A percentile compares a stretch with the other conserved stretches of the same genome.
Evolutionary conservation across 1,140 invertebrate genomes (phyloP).

Genomic region (Drosophila pandora): DNA sequence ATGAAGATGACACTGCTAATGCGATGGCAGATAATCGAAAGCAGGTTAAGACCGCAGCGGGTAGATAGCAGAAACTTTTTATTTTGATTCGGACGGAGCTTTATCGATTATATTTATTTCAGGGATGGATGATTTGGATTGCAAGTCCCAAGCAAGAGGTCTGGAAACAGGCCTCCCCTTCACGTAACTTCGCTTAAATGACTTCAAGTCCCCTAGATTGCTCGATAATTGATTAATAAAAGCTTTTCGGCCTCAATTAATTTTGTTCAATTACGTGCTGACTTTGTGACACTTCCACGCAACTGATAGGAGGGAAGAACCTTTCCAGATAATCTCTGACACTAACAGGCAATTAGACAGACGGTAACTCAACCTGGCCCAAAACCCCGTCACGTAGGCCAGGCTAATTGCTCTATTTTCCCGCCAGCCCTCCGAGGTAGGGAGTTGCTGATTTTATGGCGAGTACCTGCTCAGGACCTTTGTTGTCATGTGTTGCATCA

Average conservation of each 20-base stretch:
- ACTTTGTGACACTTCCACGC: conserved; percentile 37
- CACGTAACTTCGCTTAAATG: conserved; percentile 4
- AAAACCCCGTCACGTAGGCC: conserved; percentile 60
- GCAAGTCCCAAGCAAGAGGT: neutral
- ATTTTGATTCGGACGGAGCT: neutral
- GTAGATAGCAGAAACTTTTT: conserved; percentile 16
- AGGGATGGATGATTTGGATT: neutral
- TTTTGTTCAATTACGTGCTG: conserved; percentile 56
- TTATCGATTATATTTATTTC: conserved; percentile 5
- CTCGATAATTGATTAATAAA: conserved; percentile 63
- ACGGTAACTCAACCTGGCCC: conserved; percentile 34
- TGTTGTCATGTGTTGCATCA: conserved; percentile 28
- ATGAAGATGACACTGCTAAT: conserved; percentile 75
- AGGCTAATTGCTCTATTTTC: conserved; percentile 78
- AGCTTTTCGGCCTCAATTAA: conserved; percentile 44
- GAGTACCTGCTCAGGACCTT: conserved; percentile 36
- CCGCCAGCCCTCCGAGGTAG: conserved; percentile 7
- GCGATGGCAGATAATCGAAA: conserved; percentile 58
- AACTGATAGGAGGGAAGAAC: conserved; percentile 24
- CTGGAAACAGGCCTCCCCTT: neutral
- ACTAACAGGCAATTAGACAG: conserved; percentile 60
- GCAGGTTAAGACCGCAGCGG: conserved; percentile 34
- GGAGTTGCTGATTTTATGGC: conserved; percentile 24
- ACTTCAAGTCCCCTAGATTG: conserved; percentile 33
- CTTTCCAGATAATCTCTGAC: conserved; percentile 54